Evolutionary conservation across 2,797 vertebrate species (phyloP), one percentile per base, ranked within the genome.

Genomic region (Gallinago solitaria): DNA sequence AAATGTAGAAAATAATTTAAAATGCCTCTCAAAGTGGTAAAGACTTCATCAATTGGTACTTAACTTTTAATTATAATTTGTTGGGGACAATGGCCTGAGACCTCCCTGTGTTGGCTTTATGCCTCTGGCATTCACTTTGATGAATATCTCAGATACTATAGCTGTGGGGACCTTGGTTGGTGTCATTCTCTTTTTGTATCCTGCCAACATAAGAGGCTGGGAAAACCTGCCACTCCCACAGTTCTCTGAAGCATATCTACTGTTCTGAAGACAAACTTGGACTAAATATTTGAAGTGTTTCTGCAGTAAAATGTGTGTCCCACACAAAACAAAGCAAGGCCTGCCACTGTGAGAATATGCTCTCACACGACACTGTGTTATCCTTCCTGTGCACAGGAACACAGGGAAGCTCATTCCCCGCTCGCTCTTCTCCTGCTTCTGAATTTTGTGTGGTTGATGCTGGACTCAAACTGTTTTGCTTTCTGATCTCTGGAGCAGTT

Each of bases 51-150:
- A 93, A 53, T 3, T 75, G 50, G 43, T 74, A 71, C 47, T 93
- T 89, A 77, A 77, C n/a, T 94, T 92, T 25, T 41, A 83, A 88
- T 91, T 85, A 69, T 37, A 77, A 87, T 94, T 95, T 87, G 78
- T 12, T 78, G 9, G 41, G 30, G 53, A 95, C 95, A 96, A 96
- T 89, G 75, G 86, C 53, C 43, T 18, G 74, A 90, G 95, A 91
- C 93, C 89, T 95, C 78, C 83, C 37, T 0, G 2, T 57, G 56
- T 33, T 96, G 91, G 85, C 81, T 71, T 68, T 47, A 18, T 61
- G 86, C 93, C 96, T 65, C 63, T 81, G 82, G 87, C 83, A 85
- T 47, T 93, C 56, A 30, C 33, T 60, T 48, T 57, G 83, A 77
- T 74, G 71, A 87, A 68, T 85, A 83, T 56, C 63, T 94, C n/a